Evolutionary conservation across 2,113 vertebrate genomes (phyloP).

Genomic region (Todiramphus saurophagus): DNA sequence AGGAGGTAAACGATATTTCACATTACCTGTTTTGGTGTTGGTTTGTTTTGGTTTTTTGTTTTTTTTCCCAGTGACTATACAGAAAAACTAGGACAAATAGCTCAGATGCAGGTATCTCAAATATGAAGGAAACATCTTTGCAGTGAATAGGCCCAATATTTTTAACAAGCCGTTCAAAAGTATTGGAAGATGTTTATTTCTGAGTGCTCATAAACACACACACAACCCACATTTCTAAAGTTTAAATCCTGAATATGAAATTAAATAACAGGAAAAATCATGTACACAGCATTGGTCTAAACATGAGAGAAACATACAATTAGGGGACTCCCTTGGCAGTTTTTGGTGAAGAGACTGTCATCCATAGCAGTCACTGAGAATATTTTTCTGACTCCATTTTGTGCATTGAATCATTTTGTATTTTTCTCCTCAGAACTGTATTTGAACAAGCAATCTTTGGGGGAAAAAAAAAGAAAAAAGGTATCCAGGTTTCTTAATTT

Average conservation of each 20-base stretch:
- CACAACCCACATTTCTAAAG: not conserved
- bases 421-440: not conserved
- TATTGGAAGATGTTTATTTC: slow-evolving; percentile 20
- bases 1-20: not conserved
- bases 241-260: not conserved
- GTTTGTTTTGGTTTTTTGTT: not conserved
- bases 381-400: not conserved
- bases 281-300: not conserved
- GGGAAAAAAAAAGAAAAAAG: not conserved
- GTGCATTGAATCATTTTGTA: not conserved
- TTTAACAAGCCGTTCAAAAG: not conserved
- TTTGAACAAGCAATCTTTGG: not conserved
- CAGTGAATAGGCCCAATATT: not conserved
- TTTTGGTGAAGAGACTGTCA: not conserved
- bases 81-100: not conserved
- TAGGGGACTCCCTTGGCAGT: not conserved
- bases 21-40: not conserved
- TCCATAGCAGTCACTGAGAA: not conserved
- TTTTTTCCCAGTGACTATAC: not conserved
- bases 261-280: not conserved
- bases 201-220: not conserved
- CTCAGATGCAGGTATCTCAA: not conserved
- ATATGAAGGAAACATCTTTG: not conserved
- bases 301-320: not conserved
- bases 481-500: not conserved